phyloP scores from a whole-genome alignment of 2,888 invertebrate species.

The Pandemis cinnamomeana region DNA sequence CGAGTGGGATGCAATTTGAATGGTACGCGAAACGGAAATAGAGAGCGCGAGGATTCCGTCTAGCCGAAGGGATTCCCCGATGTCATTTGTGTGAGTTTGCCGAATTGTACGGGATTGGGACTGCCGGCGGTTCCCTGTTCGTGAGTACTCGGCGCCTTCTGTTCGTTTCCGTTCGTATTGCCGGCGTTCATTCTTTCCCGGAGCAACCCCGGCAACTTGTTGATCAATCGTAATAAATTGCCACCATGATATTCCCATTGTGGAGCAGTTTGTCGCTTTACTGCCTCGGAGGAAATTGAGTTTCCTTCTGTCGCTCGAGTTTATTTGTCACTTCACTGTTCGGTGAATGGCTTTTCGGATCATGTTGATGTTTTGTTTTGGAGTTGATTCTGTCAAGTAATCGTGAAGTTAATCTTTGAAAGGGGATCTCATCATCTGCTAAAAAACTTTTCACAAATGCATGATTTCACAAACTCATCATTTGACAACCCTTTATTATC shows the following conservation, averaged over 20 bases:
- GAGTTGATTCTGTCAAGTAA: neutral
- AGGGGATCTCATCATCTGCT: neutral
- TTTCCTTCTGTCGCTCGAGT: slow-evolving; percentile 75
- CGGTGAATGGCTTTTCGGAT: slow-evolving; percentile 44
- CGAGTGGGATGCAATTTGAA: slow-evolving; percentile 77
- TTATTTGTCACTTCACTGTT: slow-evolving; percentile 68
- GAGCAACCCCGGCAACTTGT: slow-evolving; percentile 79
- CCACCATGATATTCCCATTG: slow-evolving; percentile 83
- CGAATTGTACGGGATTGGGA: slow-evolving; percentile 72
- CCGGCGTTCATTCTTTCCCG: slow-evolving; percentile 72
- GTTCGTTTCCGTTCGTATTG: slow-evolving; percentile 48
- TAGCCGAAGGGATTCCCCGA: slow-evolving; percentile 84
- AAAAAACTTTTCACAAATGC: no score
- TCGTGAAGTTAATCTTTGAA: neutral
- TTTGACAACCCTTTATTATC: no score
- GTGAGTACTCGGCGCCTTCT: slow-evolving; percentile 28
- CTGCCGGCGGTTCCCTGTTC: slow-evolving; percentile 14
- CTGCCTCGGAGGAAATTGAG: slow-evolving; percentile 80
- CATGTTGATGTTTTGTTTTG: slow-evolving; percentile 31
- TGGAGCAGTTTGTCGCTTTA: slow-evolving; percentile 82
- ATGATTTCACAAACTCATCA: no score
- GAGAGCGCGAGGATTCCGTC: slow-evolving; percentile 83
- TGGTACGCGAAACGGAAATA: slow-evolving; percentile 84
- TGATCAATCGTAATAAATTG: slow-evolving; percentile 84
- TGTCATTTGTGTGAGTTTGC: slow-evolving; percentile 84